Base-by-base conservation (phyloP, 2,113 vertebrate genomes). In the Ceratotherium simum region DNA sequence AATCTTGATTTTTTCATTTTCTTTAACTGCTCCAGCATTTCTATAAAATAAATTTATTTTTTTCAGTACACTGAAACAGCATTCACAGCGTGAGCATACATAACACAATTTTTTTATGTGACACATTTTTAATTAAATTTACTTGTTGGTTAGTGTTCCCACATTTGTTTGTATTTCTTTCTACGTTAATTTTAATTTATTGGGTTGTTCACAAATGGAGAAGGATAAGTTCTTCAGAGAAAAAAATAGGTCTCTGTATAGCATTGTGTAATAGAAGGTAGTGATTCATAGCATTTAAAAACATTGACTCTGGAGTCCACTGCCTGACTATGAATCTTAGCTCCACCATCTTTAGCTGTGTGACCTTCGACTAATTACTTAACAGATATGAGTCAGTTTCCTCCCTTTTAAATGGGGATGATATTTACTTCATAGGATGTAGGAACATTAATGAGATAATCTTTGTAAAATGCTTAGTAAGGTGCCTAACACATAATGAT, bases 91-190 rank as follows among this genome's bases (percentile, higher is more conserved):
- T 51, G 48, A 91, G 4, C 46, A 54, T 54, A 16, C 13, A 14
- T 54, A 54, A 54, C 51, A 54, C 51, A 54, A 54, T 54, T 54
- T 54, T 54, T 54, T 54, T 88, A 21, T 10, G 5, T 76, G 83
- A 23, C 51, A 75, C 18, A n/a, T 75, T 96, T 96, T 93, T 42
- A 90, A 92, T 90, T 85, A 79, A 97, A 79, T 93, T 56, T 67
- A 17, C 16, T 80, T 70, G 2, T 96, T 81, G 33, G 16, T 86
- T 91, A 10, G 1, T 79, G 8, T 95, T 90, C 80, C 39, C 82
- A 62, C 39, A 76, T 90, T 96, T 91, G 64, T 72, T 87, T 96
- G 20, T 90, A 48, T 86, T 96, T 83, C 21, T 90, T 90, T 88
- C 17, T 65, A 36, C 79, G 20, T 51, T 88, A n/a, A 75, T 75